These are phyloP conservation scores for Hozukius guyotensis DNA, from an alignment of 2,797 vertebrate species.

Conservation along the genomic window DNA sequence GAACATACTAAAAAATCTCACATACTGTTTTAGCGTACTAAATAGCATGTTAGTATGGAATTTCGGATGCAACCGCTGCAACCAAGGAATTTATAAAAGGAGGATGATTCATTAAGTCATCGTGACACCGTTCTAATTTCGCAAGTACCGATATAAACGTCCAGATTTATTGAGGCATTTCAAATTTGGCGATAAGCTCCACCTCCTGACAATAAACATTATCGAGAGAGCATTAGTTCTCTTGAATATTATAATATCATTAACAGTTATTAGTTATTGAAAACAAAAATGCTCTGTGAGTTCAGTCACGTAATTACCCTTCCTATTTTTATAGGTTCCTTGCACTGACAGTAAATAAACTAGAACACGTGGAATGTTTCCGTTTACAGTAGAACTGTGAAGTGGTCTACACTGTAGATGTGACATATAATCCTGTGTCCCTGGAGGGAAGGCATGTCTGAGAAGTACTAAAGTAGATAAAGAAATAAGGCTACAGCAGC, in stretches of 20 bases:
- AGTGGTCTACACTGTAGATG: not conserved
- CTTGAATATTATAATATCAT: not conserved
- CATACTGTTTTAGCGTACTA: not conserved
- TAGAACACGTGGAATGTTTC: not conserved
- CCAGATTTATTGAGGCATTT: not conserved
- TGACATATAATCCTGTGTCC: not conserved
- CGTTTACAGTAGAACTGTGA: not conserved
- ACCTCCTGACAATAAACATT: not conserved
- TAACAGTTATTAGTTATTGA: not conserved
- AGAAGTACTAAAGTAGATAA: not conserved
- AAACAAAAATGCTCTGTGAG: not conserved
- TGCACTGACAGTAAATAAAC: no score
- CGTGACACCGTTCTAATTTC: not conserved
- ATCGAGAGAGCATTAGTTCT: not conserved
- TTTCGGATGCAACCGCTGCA: not conserved
- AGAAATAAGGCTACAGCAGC: not conserved
- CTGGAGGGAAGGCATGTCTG: not conserved
- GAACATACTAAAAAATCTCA: no score
- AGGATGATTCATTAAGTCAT: not conserved
- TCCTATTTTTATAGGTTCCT: no score
- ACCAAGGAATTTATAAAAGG: not conserved
- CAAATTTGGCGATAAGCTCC: not conserved
- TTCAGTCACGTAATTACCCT: no score
- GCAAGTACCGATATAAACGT: no score
- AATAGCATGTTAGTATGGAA: not conserved